phyloP scores from a whole-genome alignment of 2,797 vertebrate genomes.

The Neomorphus geoffroyi region DNA sequence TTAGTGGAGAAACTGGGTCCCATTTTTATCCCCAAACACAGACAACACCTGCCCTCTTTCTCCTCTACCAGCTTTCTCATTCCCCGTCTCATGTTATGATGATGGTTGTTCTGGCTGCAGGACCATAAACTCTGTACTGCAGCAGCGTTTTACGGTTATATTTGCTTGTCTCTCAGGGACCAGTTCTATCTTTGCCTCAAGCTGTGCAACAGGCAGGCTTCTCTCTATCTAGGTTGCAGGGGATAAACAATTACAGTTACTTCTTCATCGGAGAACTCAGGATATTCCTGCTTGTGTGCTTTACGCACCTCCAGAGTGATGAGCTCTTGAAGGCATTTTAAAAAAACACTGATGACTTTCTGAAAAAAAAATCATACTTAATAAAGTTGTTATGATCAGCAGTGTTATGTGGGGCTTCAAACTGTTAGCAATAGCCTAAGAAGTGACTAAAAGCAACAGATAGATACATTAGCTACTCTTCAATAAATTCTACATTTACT shows the following conservation, averaged over 20 bases:
- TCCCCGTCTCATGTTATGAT: too few species aligned
- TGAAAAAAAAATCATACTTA: not conserved
- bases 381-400: not conserved
- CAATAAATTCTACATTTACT: not conserved
- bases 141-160: not conserved
- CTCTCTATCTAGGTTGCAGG: not conserved
- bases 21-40: not conserved
- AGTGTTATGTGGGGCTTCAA: not conserved
- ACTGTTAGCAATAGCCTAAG: not conserved
- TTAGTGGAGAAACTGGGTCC: not conserved
- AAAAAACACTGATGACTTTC: not conserved
- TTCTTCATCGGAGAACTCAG: not conserved
- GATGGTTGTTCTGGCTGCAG: not conserved
- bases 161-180: not conserved
- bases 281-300: not conserved
- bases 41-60: not conserved
- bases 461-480: not conserved
- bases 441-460: not conserved
- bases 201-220: not conserved
- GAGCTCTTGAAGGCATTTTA: not conserved
- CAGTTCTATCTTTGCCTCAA: not conserved
- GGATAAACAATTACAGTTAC: not conserved
- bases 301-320: not conserved
- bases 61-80: not conserved
- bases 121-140: not conserved